These are phyloP conservation scores for Unio delphinus DNA, from an alignment of 2,888 invertebrate genomes.

Conservation along the genomic window DNA sequence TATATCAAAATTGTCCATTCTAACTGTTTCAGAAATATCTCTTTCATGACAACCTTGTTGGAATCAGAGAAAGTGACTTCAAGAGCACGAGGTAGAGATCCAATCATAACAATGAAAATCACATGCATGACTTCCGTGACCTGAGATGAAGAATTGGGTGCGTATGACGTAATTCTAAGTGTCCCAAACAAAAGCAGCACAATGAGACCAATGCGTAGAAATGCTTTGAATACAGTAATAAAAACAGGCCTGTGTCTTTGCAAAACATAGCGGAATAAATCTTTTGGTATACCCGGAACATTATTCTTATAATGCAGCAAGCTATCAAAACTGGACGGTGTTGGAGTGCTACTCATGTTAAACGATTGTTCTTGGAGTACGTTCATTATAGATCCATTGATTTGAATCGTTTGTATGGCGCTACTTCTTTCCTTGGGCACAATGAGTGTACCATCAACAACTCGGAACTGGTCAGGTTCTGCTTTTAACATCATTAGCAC, in stretches of 20 bases:
- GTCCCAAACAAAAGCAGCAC: constrained; percentile 3
- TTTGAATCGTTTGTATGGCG: too few relatives aligned
- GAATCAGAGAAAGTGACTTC: constrained; percentile 14
- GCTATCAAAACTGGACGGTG: too few relatives aligned
- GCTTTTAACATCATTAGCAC: constrained; percentile 3
- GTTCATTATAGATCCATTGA: too few relatives aligned
- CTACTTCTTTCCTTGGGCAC: not conserved
- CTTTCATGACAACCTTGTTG: constrained; percentile 13
- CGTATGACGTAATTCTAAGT: constrained; percentile 3
- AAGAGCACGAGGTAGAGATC: constrained; percentile 18
- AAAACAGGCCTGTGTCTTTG: constrained; percentile 14
- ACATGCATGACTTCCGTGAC: constrained; percentile 27
- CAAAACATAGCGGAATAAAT: constrained; percentile 14
- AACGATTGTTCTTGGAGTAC: too few relatives aligned
- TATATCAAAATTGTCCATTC: too few relatives aligned
- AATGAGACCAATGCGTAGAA: constrained; percentile 12
- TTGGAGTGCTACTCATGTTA: too few relatives aligned
- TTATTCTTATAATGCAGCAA: constrained; percentile 7
- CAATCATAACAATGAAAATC: constrained; percentile 19
- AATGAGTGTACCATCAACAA: constrained; percentile 9
- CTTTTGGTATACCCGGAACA: constrained; percentile 8
- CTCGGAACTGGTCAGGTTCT: constrained; percentile 1
- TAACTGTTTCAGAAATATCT: constrained; percentile 8
- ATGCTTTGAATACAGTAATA: constrained; percentile 9
- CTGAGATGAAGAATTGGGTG: not conserved